Evolutionary conservation across 1,140 invertebrate genomes (phyloP), one percentile per base, ranked within the genome.

Genomic region (Sinonovacula constricta): DNA sequence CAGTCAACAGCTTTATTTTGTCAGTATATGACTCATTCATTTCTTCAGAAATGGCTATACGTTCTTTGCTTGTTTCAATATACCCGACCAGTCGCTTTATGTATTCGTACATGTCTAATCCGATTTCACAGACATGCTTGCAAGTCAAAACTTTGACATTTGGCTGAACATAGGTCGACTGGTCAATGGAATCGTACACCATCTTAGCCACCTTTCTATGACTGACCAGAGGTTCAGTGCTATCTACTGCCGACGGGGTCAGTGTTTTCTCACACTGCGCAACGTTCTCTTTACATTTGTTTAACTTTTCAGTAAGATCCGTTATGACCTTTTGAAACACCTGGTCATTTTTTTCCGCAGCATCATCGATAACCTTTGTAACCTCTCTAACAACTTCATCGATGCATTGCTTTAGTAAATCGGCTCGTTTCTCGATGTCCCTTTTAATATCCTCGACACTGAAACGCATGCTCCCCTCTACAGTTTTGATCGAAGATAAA

Each of bases 181-280:
- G 4, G 18, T 63, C 49, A 12, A 75, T 49, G 30, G 71, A 65
- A 15, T 45, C 51, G 18, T 63, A 15, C 0, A 66, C 51, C 60
- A 75, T 65, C 18, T 75, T 51, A 22, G 62, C 28, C n/a, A 75
- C 71, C 30, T 75, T 75, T 5, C 26, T 33, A 39, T 75, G 56
- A 54, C 65, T 76, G 26, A 66, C 62, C 15, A 33, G 14, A 0
- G 45, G 1, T 39, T 66, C 54, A 31, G 22, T 10, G 36, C 31
- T 56, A 54, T 49, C 26, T 18, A 36, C 18, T n/a, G n/a, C 59
- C 26, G 10, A 54, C 7, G 54, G 10, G 18, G 7, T 7, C 7
- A 45, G 39, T 3, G 28, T 33, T 18, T 49, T 31, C 7, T 51
- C 62, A 39, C 59, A 65, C n/a, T 65, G 63, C 12, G 28, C 45